Evolutionary conservation across 2,113 vertebrate genomes (phyloP).

Genomic region (Anas platyrhynchos): DNA sequence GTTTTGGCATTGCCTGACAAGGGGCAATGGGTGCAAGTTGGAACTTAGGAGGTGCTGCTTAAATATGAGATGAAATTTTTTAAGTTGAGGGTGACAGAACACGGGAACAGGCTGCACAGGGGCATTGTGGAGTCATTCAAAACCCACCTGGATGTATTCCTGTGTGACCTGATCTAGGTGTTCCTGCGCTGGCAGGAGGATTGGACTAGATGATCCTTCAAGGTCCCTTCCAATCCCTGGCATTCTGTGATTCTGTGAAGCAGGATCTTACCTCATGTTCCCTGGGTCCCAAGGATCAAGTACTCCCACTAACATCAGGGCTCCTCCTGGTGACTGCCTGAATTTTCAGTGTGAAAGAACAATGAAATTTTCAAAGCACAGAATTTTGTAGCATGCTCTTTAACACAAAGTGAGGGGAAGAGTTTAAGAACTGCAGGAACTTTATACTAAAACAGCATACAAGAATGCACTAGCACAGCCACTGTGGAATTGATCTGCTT

Average conservation of each 20-base stretch:
- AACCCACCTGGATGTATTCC: no score
- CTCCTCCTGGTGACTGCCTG: background rate
- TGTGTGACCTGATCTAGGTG: no score
- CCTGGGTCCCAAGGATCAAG: background rate
- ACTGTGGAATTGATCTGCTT: background rate
- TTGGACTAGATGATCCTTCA: no score
- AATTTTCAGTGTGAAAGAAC: background rate
- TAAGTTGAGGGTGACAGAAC: no score
- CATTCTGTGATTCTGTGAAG: background rate
- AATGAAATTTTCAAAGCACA: background rate
- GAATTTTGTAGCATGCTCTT: background rate
- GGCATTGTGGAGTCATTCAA: no score
- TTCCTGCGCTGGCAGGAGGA: no score
- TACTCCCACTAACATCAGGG: rapidly evolving
- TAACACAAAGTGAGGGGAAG: background rate
- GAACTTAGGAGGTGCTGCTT: no score
- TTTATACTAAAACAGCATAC: background rate
- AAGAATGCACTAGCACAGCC: background rate
- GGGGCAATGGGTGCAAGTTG: no score
- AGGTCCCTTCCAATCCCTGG: no score
- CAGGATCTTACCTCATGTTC: background rate
- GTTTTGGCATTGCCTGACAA: background rate
- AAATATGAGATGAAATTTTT: no score
- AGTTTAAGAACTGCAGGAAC: background rate
- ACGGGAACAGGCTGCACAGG: no score